phyloP scores from a whole-genome alignment of 2,797 vertebrate genomes.

The Sebastes kiyomatsui region DNA sequence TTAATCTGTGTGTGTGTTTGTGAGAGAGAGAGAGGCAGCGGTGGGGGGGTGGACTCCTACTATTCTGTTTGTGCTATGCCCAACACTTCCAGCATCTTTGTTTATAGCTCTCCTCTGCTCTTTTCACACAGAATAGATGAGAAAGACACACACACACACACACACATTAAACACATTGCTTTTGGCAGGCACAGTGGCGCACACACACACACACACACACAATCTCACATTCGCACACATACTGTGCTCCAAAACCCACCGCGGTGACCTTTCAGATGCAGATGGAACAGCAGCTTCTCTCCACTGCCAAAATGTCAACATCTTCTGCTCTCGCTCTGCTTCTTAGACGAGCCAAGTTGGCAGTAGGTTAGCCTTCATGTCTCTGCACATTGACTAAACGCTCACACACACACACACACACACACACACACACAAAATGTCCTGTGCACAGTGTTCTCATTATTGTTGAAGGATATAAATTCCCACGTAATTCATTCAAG shows the following conservation, averaged over 20 bases:
- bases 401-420: not conserved
- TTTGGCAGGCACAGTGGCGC: constrained; percentile 51
- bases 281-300: constrained; percentile 73
- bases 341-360: constrained; percentile 64
- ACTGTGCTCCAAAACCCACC: constrained; percentile 59
- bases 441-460: constrained; percentile 19
- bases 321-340: constrained; percentile 68
- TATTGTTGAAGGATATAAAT: constrained; percentile 29
- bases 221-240: not conserved
- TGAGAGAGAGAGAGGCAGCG: not conserved
- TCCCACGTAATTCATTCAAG: constrained; percentile 26
- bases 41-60: constrained; percentile 17
- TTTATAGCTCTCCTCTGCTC: constrained; percentile 75
- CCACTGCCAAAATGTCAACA: constrained; percentile 83
- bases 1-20: not conserved
- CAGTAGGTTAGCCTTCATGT: constrained; percentile 68
- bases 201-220: not conserved
- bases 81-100: constrained; percentile 75
- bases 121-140: constrained; percentile 71
- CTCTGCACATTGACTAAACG: constrained; percentile 37
- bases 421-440: constrained; percentile 9
- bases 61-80: constrained; percentile 68
- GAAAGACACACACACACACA: constrained; percentile 39
- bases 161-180: constrained; percentile 54
- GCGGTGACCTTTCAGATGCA: constrained; percentile 82